Evolutionary conservation across 2,113 vertebrate species (phyloP).

Genomic region (Arizona elegans): DNA sequence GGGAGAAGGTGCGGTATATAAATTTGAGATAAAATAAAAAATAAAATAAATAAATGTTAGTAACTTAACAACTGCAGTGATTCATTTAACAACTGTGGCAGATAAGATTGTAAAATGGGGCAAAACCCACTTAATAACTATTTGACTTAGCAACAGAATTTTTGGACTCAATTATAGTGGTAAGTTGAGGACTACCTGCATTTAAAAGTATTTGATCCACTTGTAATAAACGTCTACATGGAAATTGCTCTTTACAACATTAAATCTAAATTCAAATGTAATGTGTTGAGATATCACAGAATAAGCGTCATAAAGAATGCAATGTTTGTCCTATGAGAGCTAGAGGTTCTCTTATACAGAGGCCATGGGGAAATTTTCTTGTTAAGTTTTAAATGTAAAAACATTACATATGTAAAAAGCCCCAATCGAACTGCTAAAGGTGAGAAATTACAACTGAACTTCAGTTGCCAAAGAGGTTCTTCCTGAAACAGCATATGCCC

Average conservation of each 20-base stretch:
- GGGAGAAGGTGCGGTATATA: no score
- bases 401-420: conserved; percentile 33
- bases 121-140: no score
- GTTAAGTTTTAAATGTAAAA: conserved; percentile 12
- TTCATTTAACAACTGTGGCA: no score
- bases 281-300: neutral
- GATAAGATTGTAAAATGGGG: no score
- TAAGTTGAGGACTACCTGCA: neutral
- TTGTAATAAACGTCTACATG: neutral
- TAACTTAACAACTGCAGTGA: no score
- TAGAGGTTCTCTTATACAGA: neutral
- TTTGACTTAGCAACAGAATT: no score
- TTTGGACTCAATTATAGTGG: no score
- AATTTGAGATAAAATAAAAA: no score
- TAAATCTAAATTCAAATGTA: neutral
- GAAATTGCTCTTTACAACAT: neutral
- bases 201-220: neutral
- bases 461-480: neutral
- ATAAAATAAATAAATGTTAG: no score
- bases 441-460: conserved; percentile 26
- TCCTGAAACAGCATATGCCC: conserved; percentile 22
- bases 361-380: conserved; percentile 31
- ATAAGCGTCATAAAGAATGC: neutral
- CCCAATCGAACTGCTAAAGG: conserved; percentile 17
- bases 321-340: neutral